Conservation (phyloP, 2,797 vertebrate species). For the Takifugu ocellatus region DNA sequence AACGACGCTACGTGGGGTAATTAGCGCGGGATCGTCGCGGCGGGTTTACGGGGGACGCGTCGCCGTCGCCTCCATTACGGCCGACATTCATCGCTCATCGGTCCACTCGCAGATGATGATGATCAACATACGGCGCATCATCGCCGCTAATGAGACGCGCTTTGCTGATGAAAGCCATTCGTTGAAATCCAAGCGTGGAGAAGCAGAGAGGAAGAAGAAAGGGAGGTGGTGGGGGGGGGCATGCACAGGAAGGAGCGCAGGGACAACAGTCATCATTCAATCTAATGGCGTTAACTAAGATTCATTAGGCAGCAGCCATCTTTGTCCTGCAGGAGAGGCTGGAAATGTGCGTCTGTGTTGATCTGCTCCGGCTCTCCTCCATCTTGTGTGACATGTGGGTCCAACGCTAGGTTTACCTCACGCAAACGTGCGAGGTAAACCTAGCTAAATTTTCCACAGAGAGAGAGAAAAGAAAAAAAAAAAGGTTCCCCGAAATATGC, state of each 20-base stretch:
- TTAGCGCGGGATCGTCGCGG: slow-evolving; percentile 64
- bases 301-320: slow-evolving; percentile 75
- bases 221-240: slow-evolving; percentile 29
- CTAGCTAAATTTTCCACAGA: no score
- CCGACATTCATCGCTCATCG: slow-evolving; percentile 77
- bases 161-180: slow-evolving; percentile 79
- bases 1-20: slow-evolving; percentile 66
- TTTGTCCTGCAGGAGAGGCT: slow-evolving; percentile 70
- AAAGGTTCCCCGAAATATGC: slow-evolving; percentile 63
- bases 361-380: slow-evolving; percentile 39
- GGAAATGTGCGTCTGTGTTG: slow-evolving; percentile 56
- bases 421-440: background rate
- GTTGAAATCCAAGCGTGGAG: slow-evolving; percentile 69
- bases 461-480: background rate
- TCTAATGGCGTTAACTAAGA: slow-evolving; percentile 79
- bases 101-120: slow-evolving; percentile 79
- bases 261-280: slow-evolving; percentile 75
- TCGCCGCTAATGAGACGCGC: slow-evolving; percentile 75
- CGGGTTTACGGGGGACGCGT: slow-evolving; percentile 63
- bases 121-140: slow-evolving; percentile 79
- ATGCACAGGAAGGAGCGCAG: slow-evolving; percentile 63
- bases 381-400: slow-evolving; percentile 50
- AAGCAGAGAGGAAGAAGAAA: slow-evolving; percentile 48
- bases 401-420: slow-evolving; percentile 15
- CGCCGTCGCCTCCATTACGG: slow-evolving; percentile 68